Base-by-base conservation (phyloP, 2,888 invertebrate genomes). In the Ctenicera cuprea region DNA sequence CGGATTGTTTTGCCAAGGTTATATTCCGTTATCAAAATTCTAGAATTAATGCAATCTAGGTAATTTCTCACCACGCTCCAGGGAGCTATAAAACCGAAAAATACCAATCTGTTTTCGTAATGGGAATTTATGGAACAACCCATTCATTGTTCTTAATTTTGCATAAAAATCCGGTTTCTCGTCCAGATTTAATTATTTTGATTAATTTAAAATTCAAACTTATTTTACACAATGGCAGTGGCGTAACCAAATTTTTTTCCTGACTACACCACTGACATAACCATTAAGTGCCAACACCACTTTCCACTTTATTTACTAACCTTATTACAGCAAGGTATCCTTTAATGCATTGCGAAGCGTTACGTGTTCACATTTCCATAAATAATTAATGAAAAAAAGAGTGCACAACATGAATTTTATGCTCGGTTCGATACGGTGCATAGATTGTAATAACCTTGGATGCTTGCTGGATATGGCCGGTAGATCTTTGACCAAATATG, bases 401-500 rank as follows among this genome's bases (percentile, higher is more conserved):
- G 33, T 9, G 33, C 9, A 22, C 50, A 50, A 20, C 20, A 20
- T 54, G 30, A 16, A 20, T 30, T 54, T 45, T 54, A 26, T 54
- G n/a, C 14, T 30, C 54, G 26, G 26, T 54, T 54, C 30, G n/a
- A 54, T 30, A 54, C 54, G 30, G 54, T 30, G n/a, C 54, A 30
- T 54, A 26, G n/a, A 54, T 20, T 30, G 54, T 22, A 30, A 22
- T 54, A 26, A 30, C 54, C 54, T 54, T 54, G 30, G 18, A 18
- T 41, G 16, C 11, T 18, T n/a, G 41, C 41, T 48, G 48, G 26
- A 14, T 33, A 14, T 54, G 33, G 54, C 4, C 7, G 59, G 59
- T 62, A 62, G 45, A 43, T 62, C 45, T 45, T 52, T 45, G 30
- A 37, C 30, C 43, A 62, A 62, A 62, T 62, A 26, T n/a, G 45